Evolutionary conservation across 2,113 vertebrate species (phyloP), one percentile per base, ranked within the genome.

Genomic region (Anthoscopus minutus): DNA sequence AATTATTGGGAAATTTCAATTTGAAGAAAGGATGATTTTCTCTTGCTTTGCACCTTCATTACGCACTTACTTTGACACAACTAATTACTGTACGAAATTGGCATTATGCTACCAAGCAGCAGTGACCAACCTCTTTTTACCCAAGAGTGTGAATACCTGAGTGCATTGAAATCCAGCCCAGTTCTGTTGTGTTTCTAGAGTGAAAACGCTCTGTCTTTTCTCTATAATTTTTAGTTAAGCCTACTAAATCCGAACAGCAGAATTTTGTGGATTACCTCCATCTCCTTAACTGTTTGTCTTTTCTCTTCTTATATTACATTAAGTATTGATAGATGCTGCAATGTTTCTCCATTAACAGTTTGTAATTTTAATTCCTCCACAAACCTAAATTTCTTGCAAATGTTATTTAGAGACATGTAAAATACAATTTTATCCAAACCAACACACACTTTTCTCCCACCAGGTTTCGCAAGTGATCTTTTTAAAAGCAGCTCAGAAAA

Each of bases 401-500:
- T 15, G 15, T 61, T 95, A 88, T 84, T 91, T 93, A 86, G 65
- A 92, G 40, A 73, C 61, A 93, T 71, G 51, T 93, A 92, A 92
- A 94, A 96, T 54, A 76, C 58, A 50, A 19, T 86, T 93, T 91
- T 60, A 83, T 72, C 58, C 83, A 91, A 95, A 93, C 60, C 57
- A 94, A 89, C 81, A 77, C 58, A 71, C 45, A 60, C 80, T 96
- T 80, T 67, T 86, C 60, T 93, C 82, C 66, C 64, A 74, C 37
- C 84, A 86, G 92, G 89, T 92, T 94, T 92, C 47, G 2, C 47
- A 89, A 96, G 70, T 50, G 85, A 91, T 92, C 89, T 94, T 91
- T 94, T 93, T 17, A 77, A 95, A 97, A 92, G 91, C 8, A 76
- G 48, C 58, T 44, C 35, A 71, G 81, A 57, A 72, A 92, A 88